phyloP scores from a whole-genome alignment of 2,113 vertebrate genomes.

The Cottus gobio region DNA sequence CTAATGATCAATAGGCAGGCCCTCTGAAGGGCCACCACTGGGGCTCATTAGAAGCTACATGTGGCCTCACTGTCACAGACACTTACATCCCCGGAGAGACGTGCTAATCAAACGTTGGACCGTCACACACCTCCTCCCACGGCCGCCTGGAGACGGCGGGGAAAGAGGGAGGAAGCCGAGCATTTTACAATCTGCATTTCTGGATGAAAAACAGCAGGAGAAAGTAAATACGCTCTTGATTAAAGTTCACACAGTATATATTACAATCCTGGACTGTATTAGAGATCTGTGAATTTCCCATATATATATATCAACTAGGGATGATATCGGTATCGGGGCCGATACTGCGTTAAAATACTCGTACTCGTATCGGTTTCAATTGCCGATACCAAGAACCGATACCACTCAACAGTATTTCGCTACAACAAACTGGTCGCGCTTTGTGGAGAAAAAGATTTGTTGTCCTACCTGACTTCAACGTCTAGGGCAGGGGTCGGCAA shows the following conservation, averaged over 20 bases:
- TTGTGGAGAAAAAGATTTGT: too few relatives aligned
- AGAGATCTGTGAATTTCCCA: constrained; percentile 5
- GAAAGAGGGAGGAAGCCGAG: constrained; percentile 13
- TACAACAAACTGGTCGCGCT: too few relatives aligned
- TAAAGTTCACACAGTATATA: constrained; percentile 48
- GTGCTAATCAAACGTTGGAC: constrained; percentile 69
- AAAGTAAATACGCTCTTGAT: constrained; percentile 44
- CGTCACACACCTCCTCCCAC: constrained; percentile 42
- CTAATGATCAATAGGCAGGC: constrained; percentile 79
- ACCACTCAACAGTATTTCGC: too few relatives aligned
- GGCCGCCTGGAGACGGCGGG: constrained; percentile 16
- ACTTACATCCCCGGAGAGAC: constrained; percentile 57
- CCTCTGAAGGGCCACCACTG: constrained; percentile 69
- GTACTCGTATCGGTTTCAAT: too few relatives aligned
- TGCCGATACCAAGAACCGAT: too few relatives aligned
- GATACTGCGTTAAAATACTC: too few relatives aligned
- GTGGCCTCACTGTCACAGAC: constrained; percentile 53
- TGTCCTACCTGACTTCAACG: too few relatives aligned
- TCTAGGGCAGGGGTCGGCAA: too few relatives aligned
- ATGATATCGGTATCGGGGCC: too few relatives aligned
- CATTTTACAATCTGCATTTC: constrained; percentile 51
- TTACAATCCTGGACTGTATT: background rate
- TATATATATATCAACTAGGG: background rate
- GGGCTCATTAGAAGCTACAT: constrained; percentile 79
- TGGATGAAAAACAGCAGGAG: constrained; percentile 36